phyloP scores from a whole-genome alignment of 2,797 vertebrate species.

The Xenopus petersii region DNA sequence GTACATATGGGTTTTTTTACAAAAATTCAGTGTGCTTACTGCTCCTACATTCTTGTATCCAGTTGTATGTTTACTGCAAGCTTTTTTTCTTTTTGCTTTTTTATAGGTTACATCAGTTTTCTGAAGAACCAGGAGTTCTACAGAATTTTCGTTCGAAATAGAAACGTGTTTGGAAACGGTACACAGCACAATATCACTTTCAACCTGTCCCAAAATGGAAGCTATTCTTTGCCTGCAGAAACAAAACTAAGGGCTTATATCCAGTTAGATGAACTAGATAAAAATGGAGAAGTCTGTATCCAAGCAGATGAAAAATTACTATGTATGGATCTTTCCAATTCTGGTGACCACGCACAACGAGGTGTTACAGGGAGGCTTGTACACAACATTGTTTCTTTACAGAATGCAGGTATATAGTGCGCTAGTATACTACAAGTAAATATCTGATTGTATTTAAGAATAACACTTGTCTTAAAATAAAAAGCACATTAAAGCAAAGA shows the following conservation, averaged over 20 bases:
- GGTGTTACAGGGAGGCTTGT: slow-evolving; percentile 60
- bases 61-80: no score
- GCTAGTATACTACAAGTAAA: neutral
- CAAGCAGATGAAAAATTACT: slow-evolving; percentile 58
- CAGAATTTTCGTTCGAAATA: slow-evolving; percentile 66
- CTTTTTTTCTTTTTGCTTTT: neutral
- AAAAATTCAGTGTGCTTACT: no score
- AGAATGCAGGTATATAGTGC: slow-evolving; percentile 52
- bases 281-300: slow-evolving; percentile 59
- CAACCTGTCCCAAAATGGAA: slow-evolving; percentile 55
- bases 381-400: slow-evolving; percentile 60
- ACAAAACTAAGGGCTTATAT: slow-evolving; percentile 49
- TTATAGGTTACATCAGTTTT: slow-evolving; percentile 71
- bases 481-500: no score
- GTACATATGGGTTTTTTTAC: no score
- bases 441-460: no score
- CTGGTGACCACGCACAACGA: slow-evolving; percentile 34
- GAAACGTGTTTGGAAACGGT: slow-evolving; percentile 48
- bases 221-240: slow-evolving; percentile 42
- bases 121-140: slow-evolving; percentile 60
- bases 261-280: slow-evolving; percentile 43
- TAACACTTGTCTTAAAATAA: no score
- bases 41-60: no score
- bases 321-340: slow-evolving; percentile 63
- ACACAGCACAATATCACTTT: slow-evolving; percentile 40